Base-by-base conservation (phyloP, 1,140 invertebrate species). In the Zaprionus taronus region DNA sequence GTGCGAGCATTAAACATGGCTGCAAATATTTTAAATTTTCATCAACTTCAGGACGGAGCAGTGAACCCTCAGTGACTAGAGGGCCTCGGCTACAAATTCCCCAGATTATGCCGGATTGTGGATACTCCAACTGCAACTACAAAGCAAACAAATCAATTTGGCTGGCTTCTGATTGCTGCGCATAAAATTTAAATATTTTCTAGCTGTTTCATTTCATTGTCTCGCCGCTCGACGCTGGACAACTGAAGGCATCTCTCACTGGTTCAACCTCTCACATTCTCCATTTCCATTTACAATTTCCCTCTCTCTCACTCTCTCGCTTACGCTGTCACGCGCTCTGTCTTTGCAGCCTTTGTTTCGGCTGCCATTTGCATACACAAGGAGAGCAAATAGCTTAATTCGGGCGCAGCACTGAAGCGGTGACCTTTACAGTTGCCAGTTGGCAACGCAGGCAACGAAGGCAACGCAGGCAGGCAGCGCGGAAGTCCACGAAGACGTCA, bases 151-250 rank as follows among this genome's bases (percentile, higher is more conserved):
- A 83, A 89, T 87, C 84, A 79, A 84, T 84, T 84, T 89, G 84
- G 63, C 64, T 62, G 64, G 63, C 73, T 68, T 67, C 63, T 77
- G 73, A 72, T 77, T 71, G 77, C 60, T 53, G 49, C 69, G 85
- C 78, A 89, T 89, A 63, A 89, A 90, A 89, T 89, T 89, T 84
- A 84, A 89, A 89, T 90, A 77, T 76, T 81, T 90, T 77, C 57
- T 17, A 67, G 36, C 26, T 74, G 79, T 77, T 73, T 71, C 77
- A 75, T 60, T 62, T 79, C 72, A 83, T 80, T 82, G 82, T 86
- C 68, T 79, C 75, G 83, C 71, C 82, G 34, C 41, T 34, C 75
- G 83, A 72, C 82, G 34, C 41, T 34, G 28, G 20, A 53, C 41
- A 36, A 15, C 41, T 41, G 38, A 41, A 41, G 38, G 38, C 38